Evolutionary conservation across 2,888 invertebrate species (phyloP), one percentile per base, ranked within the genome.

Genomic region (Eupeodes luniger): DNA sequence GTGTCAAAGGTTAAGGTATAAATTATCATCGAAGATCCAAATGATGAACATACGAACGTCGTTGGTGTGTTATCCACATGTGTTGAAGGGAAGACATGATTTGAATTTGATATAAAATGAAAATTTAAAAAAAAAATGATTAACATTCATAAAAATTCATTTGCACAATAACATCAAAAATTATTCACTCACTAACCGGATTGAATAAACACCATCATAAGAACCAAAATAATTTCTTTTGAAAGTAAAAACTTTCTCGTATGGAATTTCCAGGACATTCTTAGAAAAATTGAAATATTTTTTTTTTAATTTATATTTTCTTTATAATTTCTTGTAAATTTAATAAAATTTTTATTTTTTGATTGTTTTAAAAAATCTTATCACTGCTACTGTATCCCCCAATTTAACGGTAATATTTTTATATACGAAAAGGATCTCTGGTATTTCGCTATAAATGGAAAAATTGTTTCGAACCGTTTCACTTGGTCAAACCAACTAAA

Each of bases 231-330:
- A n/a, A 75, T 78, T 44, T 55, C 62, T 66, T 76, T 79, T 12
- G 77, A 61, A 59, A 81, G 16, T 11, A 80, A 59, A 19, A 79
- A 72, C 62, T 76, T 76, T 62, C 76, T 72, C 79, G 89, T 67
- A 66, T 81, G 82, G 7, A 85, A 85, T 53, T 82, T 89, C 89
- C 89, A 85, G 49, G 85, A 82, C 89, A 89, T 89, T 79, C 59
- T 88, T 14, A 47, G 27, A 72, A 49, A 34, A 49, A 79, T 88
- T 14, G 19, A 40, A 72, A 49, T 16, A 49, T 70, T 44, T 70
- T 34, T 57, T 36, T 40, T 27, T 34, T 27, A 19, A 11, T 69
- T 16, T 10, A n/a, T 67, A 19, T 34, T 47, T 7, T 7, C 27
- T 55, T 80, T n/a, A 16, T 14, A 36, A 36, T 19, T 47, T 40